phyloP scores from a whole-genome alignment of 2,113 vertebrate species.

The Rhinolophus sinicus region DNA sequence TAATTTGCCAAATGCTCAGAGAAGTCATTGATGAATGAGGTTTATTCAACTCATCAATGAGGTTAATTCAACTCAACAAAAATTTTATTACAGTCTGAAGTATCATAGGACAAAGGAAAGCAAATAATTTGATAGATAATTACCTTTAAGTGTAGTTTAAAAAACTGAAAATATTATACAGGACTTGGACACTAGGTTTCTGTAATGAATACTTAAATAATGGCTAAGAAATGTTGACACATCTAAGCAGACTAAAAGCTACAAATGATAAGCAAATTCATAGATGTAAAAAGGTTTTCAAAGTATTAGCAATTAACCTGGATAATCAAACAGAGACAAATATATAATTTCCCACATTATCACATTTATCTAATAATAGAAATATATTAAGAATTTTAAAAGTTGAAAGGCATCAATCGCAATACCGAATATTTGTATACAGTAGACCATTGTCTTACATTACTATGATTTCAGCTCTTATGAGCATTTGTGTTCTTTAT shows the following conservation, averaged over 20 bases:
- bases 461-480: not conserved
- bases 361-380: not conserved
- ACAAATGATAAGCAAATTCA: slow-evolving; percentile 21
- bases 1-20: not conserved
- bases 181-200: not conserved
- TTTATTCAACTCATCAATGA: slow-evolving; percentile 39
- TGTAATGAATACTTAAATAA: not conserved
- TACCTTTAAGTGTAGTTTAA: not conserved
- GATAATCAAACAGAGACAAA: not conserved
- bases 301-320: not conserved
- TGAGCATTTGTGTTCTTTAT: not conserved
- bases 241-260: not conserved
- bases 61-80: no score
- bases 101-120: not conserved
- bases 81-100: not conserved
- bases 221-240: not conserved
- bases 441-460: not conserved
- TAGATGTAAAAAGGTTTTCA: not conserved
- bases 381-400: not conserved
- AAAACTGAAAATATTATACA: slow-evolving; percentile 4
- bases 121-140: slow-evolving; percentile 47
- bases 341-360: not conserved
- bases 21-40: slow-evolving; percentile 38
- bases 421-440: not conserved
- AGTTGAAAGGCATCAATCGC: not conserved